phyloP scores from a whole-genome alignment of 2,888 invertebrate genomes.

The Drosophila planitibia region DNA sequence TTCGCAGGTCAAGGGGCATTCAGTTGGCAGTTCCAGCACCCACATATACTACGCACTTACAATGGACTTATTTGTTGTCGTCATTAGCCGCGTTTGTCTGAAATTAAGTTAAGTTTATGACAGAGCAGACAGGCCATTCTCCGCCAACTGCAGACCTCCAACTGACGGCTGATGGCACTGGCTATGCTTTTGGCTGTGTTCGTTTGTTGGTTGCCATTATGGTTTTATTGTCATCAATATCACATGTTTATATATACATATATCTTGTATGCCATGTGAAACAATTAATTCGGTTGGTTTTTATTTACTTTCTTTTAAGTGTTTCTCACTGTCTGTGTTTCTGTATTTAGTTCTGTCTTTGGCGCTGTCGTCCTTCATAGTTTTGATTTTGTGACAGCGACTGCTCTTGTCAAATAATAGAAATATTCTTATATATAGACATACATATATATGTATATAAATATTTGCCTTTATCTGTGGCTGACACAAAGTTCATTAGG shows the following conservation, averaged over 20 bases:
- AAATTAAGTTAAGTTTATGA: constrained; percentile 78
- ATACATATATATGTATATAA: constrained; percentile 1
- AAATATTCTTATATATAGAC: constrained; percentile 24
- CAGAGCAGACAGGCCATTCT: constrained; percentile 41
- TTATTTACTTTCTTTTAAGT: constrained; percentile 74
- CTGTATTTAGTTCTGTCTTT: constrained; percentile 25
- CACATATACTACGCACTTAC: constrained; percentile 20
- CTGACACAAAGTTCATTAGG: constrained; percentile 69
- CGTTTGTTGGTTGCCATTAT: constrained; percentile 66
- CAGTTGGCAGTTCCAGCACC: constrained; percentile 26
- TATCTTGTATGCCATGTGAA: constrained; percentile 59
- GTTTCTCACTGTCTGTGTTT: constrained; percentile 43
- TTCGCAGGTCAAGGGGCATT: constrained; percentile 43
- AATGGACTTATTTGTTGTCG: constrained; percentile 69
- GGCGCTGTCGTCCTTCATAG: constrained; percentile 68
- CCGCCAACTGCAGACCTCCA: constrained; percentile 19
- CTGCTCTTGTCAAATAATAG: constrained; percentile 68
- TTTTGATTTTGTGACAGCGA: constrained; percentile 78
- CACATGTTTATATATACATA: constrained; percentile 56
- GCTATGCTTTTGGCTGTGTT: constrained; percentile 30
- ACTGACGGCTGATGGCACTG: constrained; percentile 23
- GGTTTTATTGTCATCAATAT: constrained; percentile 81
- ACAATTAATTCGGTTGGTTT: constrained; percentile 72
- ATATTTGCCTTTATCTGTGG: constrained; percentile 34
- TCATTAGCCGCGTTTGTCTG: constrained; percentile 78